Base-by-base conservation (phyloP, 2,888 invertebrate genomes). In the Amblyjoppa fuscipennis region DNA sequence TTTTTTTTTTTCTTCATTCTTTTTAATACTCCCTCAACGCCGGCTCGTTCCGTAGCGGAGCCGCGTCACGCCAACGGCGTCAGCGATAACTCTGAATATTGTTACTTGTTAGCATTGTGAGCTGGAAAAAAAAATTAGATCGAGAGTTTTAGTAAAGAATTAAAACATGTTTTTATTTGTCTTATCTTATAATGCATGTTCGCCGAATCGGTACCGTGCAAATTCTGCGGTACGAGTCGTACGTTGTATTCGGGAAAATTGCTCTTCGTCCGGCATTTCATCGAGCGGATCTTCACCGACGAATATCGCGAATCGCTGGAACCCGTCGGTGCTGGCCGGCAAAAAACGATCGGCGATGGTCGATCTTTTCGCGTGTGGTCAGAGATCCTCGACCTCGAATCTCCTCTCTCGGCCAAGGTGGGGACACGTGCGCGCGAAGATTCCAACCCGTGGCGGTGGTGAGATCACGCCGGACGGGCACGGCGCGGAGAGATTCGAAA, bases 321-420 rank as follows among this genome's bases (percentile, higher is more conserved):
- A 45, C 13, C 13, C 45, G 45, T 45, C 13, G 11, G 41, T 41
- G 41, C 11, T 45, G 11, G 45, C 45, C 45, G 45, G 45, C 45
- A 34, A 74, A 78, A 83, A 45, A 38, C 68, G 56, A 45, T 45
- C 45, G 3, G 77, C 73, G 73, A 51, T 71, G 68, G 66, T 77
- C 76, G 73, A 81, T 69, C 70, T 66, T 81, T 81, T 69, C 74
- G 25, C 66, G 75, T 56, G 76, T 59, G 61, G 80, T 78, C 76
- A 74, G 74, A 73, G 73, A 74, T 78, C 70, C 73, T 78, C 74
- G 64, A 85, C 59, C 78, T 74, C 80, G 73, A 77, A 77, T 61
- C 71, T 71, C 38, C 28, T 77, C 68, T 68, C 59, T 81, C 66
- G 69, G 76, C 76, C 82, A 82, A 76, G 82, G 76, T 77, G 82